A percentile compares a stretch with the other conserved stretches of the same genome.
phyloP scores from a whole-genome alignment of 1,140 invertebrate species.

The Megathymus violae region DNA sequence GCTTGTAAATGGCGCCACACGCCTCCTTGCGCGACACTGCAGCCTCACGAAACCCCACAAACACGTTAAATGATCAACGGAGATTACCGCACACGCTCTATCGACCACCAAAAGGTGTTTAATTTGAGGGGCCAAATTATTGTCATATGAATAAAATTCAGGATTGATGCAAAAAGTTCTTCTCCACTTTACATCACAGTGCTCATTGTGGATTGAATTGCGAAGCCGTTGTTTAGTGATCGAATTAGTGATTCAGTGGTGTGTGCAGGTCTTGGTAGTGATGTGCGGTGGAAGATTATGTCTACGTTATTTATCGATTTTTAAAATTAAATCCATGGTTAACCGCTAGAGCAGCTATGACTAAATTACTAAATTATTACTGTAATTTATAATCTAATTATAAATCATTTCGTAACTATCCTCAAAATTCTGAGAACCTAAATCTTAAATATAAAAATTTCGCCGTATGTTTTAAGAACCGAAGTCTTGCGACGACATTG shows the following conservation, averaged over 20 bases:
- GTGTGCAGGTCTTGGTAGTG: conserved; percentile 40
- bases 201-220: conserved; percentile 41
- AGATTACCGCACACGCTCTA: conserved; percentile 72
- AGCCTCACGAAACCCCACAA: conserved; percentile 51
- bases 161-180: conserved; percentile 47
- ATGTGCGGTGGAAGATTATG: conserved; percentile 2
- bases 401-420: too few relatives aligned
- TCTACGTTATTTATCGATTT: neutral
- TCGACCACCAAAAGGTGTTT: conserved; percentile 62
- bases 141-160: conserved; percentile 53
- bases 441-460: too few relatives aligned
- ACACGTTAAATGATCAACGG: conserved; percentile 72
- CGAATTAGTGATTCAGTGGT: conserved; percentile 49
- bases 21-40: conserved; percentile 41
- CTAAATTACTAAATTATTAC: too few relatives aligned
- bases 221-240: conserved; percentile 46
- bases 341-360: too few relatives aligned
- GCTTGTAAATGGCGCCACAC: conserved; percentile 39
- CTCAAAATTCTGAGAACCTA: too few relatives aligned
- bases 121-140: conserved; percentile 52
- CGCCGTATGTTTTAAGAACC: too few relatives aligned
- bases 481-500: too few relatives aligned
- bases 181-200: conserved; percentile 1
- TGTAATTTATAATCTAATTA: too few relatives aligned
- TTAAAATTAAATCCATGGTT: neutral